These are phyloP conservation scores for Coleophora deauratella DNA, from an alignment of 2,888 invertebrate species.

Conservation along the genomic window DNA sequence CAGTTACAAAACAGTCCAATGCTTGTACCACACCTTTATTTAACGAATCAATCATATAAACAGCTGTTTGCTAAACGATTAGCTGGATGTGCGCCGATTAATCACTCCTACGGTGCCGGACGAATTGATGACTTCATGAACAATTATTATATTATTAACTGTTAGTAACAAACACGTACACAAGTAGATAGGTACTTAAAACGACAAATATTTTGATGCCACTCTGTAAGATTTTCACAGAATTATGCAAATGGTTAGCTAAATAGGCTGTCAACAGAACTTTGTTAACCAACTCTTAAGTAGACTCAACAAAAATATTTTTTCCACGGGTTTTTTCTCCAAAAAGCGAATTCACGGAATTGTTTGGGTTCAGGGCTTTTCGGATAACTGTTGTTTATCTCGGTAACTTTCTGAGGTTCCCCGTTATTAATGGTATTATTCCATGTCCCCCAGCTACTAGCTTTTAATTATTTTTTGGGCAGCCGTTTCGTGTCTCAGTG, in stretches of 20 bases:
- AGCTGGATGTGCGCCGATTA: conserved; percentile 3
- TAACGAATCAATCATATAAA: conserved; percentile 13
- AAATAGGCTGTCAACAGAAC: background rate
- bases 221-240: background rate
- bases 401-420: conserved; percentile 51
- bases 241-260: background rate
- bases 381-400: conserved; percentile 60
- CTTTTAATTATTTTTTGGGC: conserved; percentile 61
- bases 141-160: background rate
- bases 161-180: background rate
- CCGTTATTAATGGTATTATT: conserved; percentile 64
- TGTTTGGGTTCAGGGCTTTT: conserved; percentile 39
- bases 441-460: conserved; percentile 49
- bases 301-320: background rate
- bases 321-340: conserved; percentile 20
- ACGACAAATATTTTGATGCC: background rate
- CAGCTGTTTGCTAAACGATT: conserved; percentile 13
- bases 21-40: conserved; percentile 6
- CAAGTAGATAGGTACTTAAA: background rate
- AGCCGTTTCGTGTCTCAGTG: conserved; percentile 39
- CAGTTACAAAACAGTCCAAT: no score
- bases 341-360: conserved; percentile 26
- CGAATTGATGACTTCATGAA: background rate
- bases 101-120: conserved; percentile 4
- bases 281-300: background rate